Evolutionary conservation across 2,113 vertebrate genomes (phyloP), one percentile per base, ranked within the genome.

Genomic region (Puffinus mauretanicus): DNA sequence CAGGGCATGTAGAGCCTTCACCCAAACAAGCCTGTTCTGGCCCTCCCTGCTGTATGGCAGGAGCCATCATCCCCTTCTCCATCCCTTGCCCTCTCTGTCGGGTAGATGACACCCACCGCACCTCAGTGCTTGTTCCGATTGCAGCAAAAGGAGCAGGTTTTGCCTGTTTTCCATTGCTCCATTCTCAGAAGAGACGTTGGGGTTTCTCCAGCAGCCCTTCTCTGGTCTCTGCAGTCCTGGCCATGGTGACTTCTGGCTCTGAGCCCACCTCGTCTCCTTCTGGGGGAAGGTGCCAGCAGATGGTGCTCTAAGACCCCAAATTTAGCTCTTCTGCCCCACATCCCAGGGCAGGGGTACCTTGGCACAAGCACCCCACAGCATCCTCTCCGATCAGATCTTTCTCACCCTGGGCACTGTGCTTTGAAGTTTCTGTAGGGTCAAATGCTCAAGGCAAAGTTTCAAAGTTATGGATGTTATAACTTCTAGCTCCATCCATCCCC

Each of bases 261-360:
- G 0, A 79, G 36, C 30, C 77, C 9, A 8, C 34, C 21, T 7
- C 6, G 6, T 36, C 25, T 54, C 27, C 27, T 52, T 46, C 38
- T n/a, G 5, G 69, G 47, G 7, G 21, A 84, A 88, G 14, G 5
- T 96, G 55, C 96, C 96, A 97, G 86, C 86, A 97, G 96, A 58
- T 96, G 96, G 96, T 95, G 96, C 96, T 96, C 84, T 93, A 95
- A 69, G 90, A 94, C 72, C n/a, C 88, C 30, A 75, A 27, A 93
- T 79, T 57, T 22, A 46, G 22, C 17, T 80, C 21, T 65, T 66
- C 66, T 93, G 87, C 92, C 96, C 96, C 82, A 32, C n/a, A 44
- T 60, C 36, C 7, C 36, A 42, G 40, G 14, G 9, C 38, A 84
- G 6, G 55, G 29, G 17, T 21, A 40, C 34, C 10, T 71, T 65